Percentiles rank a stretch among this genome's conserved stretches.
Evolutionary conservation across 53 echinoderm and acorn worm species (phyloP).

Genomic region (Mesocentrotus franciscanus): DNA sequence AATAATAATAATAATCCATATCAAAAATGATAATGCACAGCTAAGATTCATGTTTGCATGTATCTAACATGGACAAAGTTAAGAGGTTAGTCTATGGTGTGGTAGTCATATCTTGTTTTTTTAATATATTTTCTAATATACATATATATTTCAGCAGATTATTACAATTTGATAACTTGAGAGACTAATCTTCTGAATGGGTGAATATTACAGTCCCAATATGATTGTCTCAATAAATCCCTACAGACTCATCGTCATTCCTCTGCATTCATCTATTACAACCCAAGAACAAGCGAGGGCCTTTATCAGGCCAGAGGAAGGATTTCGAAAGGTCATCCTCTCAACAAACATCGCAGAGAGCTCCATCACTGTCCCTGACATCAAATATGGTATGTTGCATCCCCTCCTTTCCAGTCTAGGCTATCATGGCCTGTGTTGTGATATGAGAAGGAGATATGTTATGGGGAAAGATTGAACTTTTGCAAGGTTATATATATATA

Average conservation of each 20-base stretch:
- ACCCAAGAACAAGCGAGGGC: slow-evolving; percentile 91
- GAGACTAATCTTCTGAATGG: not conserved
- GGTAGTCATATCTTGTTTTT: too few species aligned
- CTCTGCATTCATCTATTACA: slow-evolving; percentile 93
- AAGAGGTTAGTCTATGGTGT: too few species aligned
- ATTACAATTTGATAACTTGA: too few species aligned
- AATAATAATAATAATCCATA: too few species aligned
- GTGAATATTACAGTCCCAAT: not conserved
- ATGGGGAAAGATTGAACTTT: not conserved
- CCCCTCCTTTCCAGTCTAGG: not conserved
- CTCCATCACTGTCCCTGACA: slow-evolving; percentile 98
- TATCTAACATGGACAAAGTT: too few species aligned
- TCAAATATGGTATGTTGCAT: slow-evolving; percentile 87
- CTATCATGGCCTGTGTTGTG: not conserved
- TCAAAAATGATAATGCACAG: too few species aligned
- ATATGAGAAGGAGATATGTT: not conserved
- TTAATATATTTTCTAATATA: too few species aligned
- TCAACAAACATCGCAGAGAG: slow-evolving; percentile 99
- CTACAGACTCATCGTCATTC: slow-evolving; percentile 84
- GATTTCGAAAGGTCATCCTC: slow-evolving; percentile 91
- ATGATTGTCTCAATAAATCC: not conserved
- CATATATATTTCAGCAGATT: too few species aligned
- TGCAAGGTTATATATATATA: not conserved
- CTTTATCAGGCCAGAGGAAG: slow-evolving; percentile 80
- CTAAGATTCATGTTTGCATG: too few species aligned